Conservation (phyloP, 2,888 invertebrate genomes). For the Hololepta plana region DNA sequence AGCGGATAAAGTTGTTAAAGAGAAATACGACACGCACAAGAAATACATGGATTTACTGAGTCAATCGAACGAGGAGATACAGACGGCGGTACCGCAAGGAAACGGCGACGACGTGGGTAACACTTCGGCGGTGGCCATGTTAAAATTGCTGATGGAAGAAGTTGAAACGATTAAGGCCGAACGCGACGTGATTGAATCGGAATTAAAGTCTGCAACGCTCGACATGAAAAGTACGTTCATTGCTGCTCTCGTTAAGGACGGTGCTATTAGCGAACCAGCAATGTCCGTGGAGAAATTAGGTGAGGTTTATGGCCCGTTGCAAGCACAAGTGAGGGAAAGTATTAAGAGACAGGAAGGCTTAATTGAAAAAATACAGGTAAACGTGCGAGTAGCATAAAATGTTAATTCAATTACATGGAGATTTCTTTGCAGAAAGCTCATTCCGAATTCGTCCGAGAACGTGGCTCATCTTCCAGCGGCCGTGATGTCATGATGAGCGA, state of each 20-base stretch:
- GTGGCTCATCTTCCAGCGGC: conserved; percentile 41
- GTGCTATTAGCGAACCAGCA: conserved; percentile 59
- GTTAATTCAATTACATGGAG: conserved; percentile 6
- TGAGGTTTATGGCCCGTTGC: conserved; percentile 55
- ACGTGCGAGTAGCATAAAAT: conserved; percentile 8
- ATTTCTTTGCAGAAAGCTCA: conserved; percentile 30
- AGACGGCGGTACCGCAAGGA: conserved; percentile 49
- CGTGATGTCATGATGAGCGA: conserved; percentile 69
- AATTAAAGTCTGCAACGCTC: conserved; percentile 58
- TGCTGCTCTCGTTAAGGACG: conserved; percentile 54
- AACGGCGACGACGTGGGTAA: conserved; percentile 32
- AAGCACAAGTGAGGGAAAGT: conserved; percentile 60
- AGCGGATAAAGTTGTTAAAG: conserved; percentile 67
- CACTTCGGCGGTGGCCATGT: conserved; percentile 41
- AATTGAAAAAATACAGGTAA: conserved; percentile 46
- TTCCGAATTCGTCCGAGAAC: conserved; percentile 40
- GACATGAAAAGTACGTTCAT: conserved; percentile 74
- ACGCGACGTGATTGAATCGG: conserved; percentile 75
- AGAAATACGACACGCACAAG: conserved; percentile 66
- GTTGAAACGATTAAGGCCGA: conserved; percentile 77
- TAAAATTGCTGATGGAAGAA: conserved; percentile 63
- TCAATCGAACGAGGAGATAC: conserved; percentile 48
- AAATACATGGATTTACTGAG: conserved; percentile 70
- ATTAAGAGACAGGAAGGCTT: conserved; percentile 51
- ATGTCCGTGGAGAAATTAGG: conserved; percentile 55